Evolutionary conservation across 1,140 invertebrate genomes (phyloP).

Genomic region (Tetranychus cinnabarinus): DNA sequence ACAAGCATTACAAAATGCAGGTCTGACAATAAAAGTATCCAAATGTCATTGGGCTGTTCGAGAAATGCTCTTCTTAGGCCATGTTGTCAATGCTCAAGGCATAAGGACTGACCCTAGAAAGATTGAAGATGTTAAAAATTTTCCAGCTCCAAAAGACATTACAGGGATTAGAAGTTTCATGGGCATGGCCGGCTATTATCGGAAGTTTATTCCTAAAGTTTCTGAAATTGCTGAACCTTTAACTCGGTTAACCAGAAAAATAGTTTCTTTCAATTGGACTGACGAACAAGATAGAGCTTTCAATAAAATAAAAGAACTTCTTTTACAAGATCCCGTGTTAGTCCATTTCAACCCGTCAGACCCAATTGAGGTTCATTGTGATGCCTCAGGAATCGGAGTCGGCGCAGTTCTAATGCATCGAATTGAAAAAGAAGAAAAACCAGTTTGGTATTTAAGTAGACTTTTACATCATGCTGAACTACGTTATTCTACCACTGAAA

Average conservation of each 20-base stretch:
- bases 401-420: neutral
- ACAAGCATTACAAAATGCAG: neutral
- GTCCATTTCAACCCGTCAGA: neutral
- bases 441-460: neutral
- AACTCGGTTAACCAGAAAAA: neutral
- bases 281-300: neutral
- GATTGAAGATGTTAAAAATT: neutral
- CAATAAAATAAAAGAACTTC: neutral
- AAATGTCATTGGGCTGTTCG: neutral
- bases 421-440: neutral
- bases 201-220: neutral
- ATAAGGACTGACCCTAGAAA: neutral
- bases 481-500: neutral
- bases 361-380: neutral
- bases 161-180: neutral
- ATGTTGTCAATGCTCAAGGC: neutral
- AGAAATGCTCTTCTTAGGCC: neutral
- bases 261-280: neutral
- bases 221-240: neutral
- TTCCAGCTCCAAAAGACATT: neutral
- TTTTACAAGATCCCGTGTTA: neutral
- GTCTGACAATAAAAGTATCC: constrained; percentile 1
- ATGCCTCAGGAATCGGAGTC: neutral
- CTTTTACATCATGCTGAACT: neutral
- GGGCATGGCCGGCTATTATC: neutral